Percentiles rank a stretch among this genome's conserved stretches.
These are phyloP conservation scores for Globodera ellingtonae DNA, from an alignment of 1,140 invertebrate species.

Conservation along the genomic window DNA sequence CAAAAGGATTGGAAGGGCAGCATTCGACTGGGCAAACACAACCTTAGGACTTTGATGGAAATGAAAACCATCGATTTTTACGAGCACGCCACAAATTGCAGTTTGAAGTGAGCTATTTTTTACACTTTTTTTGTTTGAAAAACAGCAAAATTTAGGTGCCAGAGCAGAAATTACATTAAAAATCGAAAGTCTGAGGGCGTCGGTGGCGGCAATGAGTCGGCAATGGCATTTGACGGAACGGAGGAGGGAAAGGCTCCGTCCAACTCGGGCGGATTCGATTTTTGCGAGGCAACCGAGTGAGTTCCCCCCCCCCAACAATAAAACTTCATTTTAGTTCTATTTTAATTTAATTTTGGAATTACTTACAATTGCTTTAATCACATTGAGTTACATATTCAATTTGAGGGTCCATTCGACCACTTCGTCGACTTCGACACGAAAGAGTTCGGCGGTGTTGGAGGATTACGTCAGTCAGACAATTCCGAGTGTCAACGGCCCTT, in stretches of 20 bases:
- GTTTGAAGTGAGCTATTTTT: constrained; percentile 33
- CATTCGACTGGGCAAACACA: constrained; percentile 66
- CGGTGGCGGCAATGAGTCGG: constrained; percentile 8
- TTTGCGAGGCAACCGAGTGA: constrained; percentile 18
- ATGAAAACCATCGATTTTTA: constrained; percentile 65
- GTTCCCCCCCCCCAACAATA: not conserved
- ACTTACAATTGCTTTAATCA: not conserved
- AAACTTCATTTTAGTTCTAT: too few relatives aligned
- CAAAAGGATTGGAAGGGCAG: constrained; percentile 69
- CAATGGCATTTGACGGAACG: not conserved
- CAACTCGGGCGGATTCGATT: not conserved
- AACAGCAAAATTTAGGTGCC: constrained; percentile 27
- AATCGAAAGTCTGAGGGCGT: constrained; percentile 44
- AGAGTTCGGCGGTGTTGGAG: constrained; percentile 51
- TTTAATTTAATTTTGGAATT: too few relatives aligned
- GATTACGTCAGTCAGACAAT: constrained; percentile 52
- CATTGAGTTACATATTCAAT: not conserved
- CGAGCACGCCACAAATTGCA: constrained; percentile 62
- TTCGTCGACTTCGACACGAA: constrained; percentile 37
- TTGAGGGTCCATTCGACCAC: constrained; percentile 17
- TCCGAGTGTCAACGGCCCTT: constrained; percentile 41
- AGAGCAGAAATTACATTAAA: constrained; percentile 53
- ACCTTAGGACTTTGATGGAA: constrained; percentile 66
- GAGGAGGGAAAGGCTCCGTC: not conserved
- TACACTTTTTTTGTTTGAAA: too few relatives aligned